These are phyloP conservation scores for Eubasilissa regina DNA, from an alignment of 1,140 invertebrate genomes.

Conservation along the genomic window DNA sequence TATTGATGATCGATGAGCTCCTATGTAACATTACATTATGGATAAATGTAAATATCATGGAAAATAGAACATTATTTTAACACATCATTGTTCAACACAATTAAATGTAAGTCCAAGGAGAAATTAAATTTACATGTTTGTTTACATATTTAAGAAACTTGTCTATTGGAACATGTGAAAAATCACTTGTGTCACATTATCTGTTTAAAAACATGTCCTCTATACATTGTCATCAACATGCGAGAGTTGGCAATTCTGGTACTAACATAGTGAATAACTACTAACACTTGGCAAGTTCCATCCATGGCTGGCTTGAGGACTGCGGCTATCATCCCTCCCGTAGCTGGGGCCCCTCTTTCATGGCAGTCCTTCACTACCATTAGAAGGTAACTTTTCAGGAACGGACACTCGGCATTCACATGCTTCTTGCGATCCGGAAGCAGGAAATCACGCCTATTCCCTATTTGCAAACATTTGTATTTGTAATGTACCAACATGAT, in stretches of 20 bases:
- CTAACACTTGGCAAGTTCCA: slow-evolving; percentile 61
- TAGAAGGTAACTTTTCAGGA: slow-evolving; percentile 77
- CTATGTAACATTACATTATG: slow-evolving; percentile 56
- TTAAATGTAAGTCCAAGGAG: too few relatives aligned
- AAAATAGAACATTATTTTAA: too few relatives aligned
- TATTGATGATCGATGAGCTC: slow-evolving; percentile 65
- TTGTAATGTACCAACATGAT: too few relatives aligned
- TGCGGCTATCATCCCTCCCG: slow-evolving; percentile 81
- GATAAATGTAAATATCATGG: too few relatives aligned
- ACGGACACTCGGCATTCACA: slow-evolving; percentile 77
- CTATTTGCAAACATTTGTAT: slow-evolving; percentile 62
- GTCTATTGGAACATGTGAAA: too few relatives aligned
- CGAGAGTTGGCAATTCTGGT: too few relatives aligned
- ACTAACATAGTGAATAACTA: neutral
- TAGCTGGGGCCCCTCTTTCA: slow-evolving; percentile 76
- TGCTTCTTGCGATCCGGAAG: slow-evolving; percentile 81
- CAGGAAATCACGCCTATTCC: slow-evolving; percentile 74
- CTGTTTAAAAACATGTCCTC: too few relatives aligned
- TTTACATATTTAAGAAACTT: too few relatives aligned
- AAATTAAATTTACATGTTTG: too few relatives aligned
- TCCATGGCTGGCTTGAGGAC: slow-evolving; percentile 70
- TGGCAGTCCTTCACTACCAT: slow-evolving; percentile 78
- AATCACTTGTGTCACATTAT: too few relatives aligned
- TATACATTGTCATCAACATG: too few relatives aligned
- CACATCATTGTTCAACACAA: too few relatives aligned